A percentile compares a stretch with the other conserved stretches of the same genome.
These are phyloP conservation scores for Palaemon carinicauda DNA, from an alignment of 1,140 invertebrate genomes.

Conservation along the genomic window DNA sequence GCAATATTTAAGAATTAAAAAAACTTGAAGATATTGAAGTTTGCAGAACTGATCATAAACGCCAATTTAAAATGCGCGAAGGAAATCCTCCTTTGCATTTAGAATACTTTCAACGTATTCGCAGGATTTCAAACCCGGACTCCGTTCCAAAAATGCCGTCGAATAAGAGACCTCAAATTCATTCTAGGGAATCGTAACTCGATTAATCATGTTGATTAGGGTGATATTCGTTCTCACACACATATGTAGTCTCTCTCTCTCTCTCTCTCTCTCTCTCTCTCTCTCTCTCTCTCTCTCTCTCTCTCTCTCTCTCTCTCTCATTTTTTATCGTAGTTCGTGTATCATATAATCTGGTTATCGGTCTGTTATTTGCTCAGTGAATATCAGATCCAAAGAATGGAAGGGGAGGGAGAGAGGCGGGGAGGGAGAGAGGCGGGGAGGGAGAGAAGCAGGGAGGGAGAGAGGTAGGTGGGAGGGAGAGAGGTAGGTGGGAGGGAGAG, in stretches of 20 bases:
- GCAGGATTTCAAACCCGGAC: too few relatives aligned
- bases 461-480: neutral
- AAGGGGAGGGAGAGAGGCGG: neutral
- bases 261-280: neutral
- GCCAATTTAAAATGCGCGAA: too few relatives aligned
- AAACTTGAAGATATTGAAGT: too few relatives aligned
- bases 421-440: neutral
- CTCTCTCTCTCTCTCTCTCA: neutral
- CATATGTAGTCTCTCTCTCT: neutral
- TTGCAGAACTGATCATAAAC: too few relatives aligned
- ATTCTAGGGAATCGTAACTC: too few relatives aligned
- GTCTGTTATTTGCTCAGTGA: too few relatives aligned
- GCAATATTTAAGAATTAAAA: too few relatives aligned
- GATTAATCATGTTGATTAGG: too few relatives aligned
- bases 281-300: neutral
- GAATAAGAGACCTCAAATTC: too few relatives aligned
- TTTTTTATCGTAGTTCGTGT: neutral
- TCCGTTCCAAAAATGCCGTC: too few relatives aligned
- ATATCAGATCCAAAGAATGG: neutral
- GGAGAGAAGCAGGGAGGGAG: neutral
- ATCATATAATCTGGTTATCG: neutral
- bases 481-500: neutral
- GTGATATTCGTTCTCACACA: neutral
- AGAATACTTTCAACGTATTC: too few relatives aligned
- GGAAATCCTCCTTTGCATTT: too few relatives aligned